A percentile compares a stretch with the other conserved stretches of the same genome.
These are phyloP conservation scores for Parascotia fuliginaria DNA, from an alignment of 2,888 invertebrate species.

Conservation along the genomic window DNA sequence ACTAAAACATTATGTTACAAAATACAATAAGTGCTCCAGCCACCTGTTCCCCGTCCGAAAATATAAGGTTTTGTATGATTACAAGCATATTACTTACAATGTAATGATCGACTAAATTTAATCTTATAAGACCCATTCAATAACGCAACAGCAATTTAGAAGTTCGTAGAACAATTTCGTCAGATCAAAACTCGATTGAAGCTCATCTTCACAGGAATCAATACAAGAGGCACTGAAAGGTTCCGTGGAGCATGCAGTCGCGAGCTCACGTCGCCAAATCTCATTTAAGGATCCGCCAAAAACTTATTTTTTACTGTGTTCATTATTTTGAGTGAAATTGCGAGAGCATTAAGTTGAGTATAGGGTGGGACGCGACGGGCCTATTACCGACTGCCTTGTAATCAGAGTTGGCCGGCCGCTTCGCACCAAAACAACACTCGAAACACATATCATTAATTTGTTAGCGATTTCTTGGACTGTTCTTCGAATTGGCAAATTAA, in stretches of 20 bases:
- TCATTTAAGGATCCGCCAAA: conserved; percentile 71
- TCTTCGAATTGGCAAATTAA: conserved; percentile 47
- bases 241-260: conserved; percentile 40
- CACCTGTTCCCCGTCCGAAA: conserved; percentile 30
- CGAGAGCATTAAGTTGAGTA: conserved; percentile 85
- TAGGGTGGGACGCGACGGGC: conserved; percentile 79
- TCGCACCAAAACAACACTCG: conserved; percentile 57
- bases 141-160: conserved; percentile 57
- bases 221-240: conserved; percentile 50
- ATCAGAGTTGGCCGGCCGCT: conserved; percentile 72
- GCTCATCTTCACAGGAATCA: conserved; percentile 55
- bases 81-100: conserved; percentile 24
- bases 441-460: conserved; percentile 76
- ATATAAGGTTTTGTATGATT: conserved; percentile 22
- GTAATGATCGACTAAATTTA: conserved; percentile 35
- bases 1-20: not conserved
- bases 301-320: conserved; percentile 79
- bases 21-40: not conserved
- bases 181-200: conserved; percentile 57
- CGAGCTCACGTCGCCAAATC: conserved; percentile 68
- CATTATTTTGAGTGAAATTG: conserved; percentile 84
- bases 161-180: conserved; percentile 67
- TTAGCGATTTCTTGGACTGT: conserved; percentile 65
- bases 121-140: conserved; percentile 41
- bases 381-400: conserved; percentile 80